Conservation (phyloP, 2,113 vertebrate species). For the Mormyrus iriodes region DNA sequence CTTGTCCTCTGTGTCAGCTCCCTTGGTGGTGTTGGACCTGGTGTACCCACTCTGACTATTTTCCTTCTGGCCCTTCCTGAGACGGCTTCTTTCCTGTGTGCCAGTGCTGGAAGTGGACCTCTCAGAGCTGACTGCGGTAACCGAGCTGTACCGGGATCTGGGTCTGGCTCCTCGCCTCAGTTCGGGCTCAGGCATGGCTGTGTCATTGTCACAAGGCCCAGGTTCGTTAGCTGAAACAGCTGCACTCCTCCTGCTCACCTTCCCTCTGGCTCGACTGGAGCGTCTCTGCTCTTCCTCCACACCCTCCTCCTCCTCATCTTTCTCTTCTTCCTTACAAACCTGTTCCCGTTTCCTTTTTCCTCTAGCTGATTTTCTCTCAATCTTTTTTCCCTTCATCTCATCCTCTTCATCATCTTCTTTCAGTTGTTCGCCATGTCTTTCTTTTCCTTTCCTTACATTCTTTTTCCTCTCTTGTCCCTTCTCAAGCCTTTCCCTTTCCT, state of each 20-base stretch:
- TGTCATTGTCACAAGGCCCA: not conserved
- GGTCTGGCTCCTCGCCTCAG: constrained; percentile 8
- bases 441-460: not conserved
- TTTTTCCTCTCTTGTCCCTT: not conserved
- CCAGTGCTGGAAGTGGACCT: constrained; percentile 36
- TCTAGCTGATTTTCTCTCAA: not conserved
- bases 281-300: constrained; percentile 13
- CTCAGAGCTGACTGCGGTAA: constrained; percentile 54
- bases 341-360: constrained; percentile 27
- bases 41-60: not conserved
- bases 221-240: not conserved
- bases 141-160: constrained; percentile 53
- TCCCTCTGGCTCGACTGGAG: constrained; percentile 31
- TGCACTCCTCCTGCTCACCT: constrained; percentile 21
- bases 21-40: constrained; percentile 39
- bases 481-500: constrained; percentile 9
- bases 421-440: not conserved
- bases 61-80: constrained; percentile 17
- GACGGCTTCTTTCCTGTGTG: constrained; percentile 10
- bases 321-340: constrained; percentile 2
- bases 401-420: not conserved
- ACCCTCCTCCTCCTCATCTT: not conserved
- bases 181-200: not conserved
- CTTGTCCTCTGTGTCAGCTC: constrained; percentile 20
- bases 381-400: constrained; percentile 7